phyloP scores from a whole-genome alignment of 2,888 invertebrate species.

The Resseliella maxima region DNA sequence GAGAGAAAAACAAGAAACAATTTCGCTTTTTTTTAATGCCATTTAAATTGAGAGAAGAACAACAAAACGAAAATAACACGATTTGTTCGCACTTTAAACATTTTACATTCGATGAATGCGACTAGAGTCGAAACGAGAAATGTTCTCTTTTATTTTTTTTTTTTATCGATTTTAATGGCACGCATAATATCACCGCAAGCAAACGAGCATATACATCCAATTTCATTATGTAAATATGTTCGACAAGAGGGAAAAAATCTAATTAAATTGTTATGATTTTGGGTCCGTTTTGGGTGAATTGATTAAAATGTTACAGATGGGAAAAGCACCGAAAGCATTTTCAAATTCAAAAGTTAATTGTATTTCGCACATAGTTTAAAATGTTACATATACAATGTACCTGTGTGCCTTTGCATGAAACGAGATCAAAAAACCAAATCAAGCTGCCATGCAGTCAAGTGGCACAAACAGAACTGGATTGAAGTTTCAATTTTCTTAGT shows the following conservation, averaged over 20 bases:
- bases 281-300: conserved; percentile 19
- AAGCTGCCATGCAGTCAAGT: conserved; percentile 11
- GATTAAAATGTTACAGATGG: conserved; percentile 42
- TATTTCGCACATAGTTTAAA: conserved; percentile 47
- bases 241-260: conserved; percentile 39
- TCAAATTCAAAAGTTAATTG: conserved; percentile 31
- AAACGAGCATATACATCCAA: conserved; percentile 22
- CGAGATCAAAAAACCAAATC: not conserved
- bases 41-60: too few relatives aligned
- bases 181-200: conserved; percentile 51
- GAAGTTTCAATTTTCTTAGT: conserved; percentile 39
- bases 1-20: too few relatives aligned
- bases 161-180: conserved; percentile 53
- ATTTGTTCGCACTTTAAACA: not conserved
- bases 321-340: not conserved
- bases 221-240: conserved; percentile 53
- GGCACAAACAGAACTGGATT: conserved; percentile 30
- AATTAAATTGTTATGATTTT: conserved; percentile 46
- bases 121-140: not conserved
- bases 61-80: not conserved
- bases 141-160: not conserved
- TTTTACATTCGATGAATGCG: not conserved
- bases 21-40: too few relatives aligned
- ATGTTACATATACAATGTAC: not conserved
- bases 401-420: not conserved